Percentiles rank a stretch among this genome's conserved stretches.
These are phyloP conservation scores for Dicentrarchus labrax DNA, from an alignment of 2,113 vertebrate species.

Conservation along the genomic window DNA sequence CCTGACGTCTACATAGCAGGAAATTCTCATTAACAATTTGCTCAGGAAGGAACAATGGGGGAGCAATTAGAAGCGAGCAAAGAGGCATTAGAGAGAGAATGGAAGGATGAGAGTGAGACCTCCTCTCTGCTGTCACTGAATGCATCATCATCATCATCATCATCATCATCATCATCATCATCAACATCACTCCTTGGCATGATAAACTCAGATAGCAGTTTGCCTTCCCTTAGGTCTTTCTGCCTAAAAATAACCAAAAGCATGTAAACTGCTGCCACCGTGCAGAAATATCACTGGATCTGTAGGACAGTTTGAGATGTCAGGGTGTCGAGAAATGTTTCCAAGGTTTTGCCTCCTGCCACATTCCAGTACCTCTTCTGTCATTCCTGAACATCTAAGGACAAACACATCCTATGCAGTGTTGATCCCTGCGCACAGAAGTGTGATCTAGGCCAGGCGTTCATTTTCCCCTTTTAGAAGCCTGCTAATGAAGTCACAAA, in stretches of 20 bases:
- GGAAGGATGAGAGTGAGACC: slow-evolving; percentile 50
- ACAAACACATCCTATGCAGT: slow-evolving; percentile 59
- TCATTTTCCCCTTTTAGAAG: slow-evolving; percentile 84
- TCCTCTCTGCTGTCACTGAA: slow-evolving; percentile 43
- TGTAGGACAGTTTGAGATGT: slow-evolving; percentile 1
- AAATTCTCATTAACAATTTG: slow-evolving; percentile 83
- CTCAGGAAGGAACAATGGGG: slow-evolving; percentile 77
- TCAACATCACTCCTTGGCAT: slow-evolving; percentile 24
- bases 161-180: slow-evolving; percentile 24
- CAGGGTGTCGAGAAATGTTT: neutral
- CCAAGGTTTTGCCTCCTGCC: slow-evolving; percentile 11
- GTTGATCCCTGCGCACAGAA: slow-evolving; percentile 69
- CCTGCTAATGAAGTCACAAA: slow-evolving; percentile 86
- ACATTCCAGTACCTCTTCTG: neutral
- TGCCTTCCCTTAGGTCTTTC: neutral
- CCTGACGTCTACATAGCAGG: slow-evolving; percentile 78
- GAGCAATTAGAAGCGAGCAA: slow-evolving; percentile 71
- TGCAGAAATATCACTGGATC: slow-evolving; percentile 6
- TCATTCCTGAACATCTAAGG: slow-evolving; percentile 57
- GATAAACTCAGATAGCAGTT: slow-evolving; percentile 19
- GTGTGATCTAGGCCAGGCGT: slow-evolving; percentile 72
- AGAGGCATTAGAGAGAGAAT: slow-evolving; percentile 52
- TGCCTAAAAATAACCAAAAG: slow-evolving; percentile 35
- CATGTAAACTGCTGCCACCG: neutral
- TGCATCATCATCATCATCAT: slow-evolving; percentile 29